Percentiles rank a stretch among this genome's conserved stretches.
These are phyloP conservation scores for Oxyura jamaicensis DNA, from an alignment of 2,113 vertebrate genomes.

Conservation along the genomic window DNA sequence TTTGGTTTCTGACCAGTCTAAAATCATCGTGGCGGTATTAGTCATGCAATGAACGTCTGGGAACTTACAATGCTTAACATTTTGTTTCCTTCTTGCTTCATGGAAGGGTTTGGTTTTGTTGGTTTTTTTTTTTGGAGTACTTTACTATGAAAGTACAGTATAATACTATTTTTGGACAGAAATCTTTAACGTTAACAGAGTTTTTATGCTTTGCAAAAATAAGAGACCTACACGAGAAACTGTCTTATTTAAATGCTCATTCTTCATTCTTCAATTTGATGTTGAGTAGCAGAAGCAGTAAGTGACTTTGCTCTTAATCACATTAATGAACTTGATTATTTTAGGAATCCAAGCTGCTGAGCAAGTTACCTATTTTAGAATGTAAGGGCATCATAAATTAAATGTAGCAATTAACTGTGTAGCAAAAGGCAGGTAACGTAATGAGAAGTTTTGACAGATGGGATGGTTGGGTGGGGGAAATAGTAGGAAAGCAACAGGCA, in stretches of 20 bases:
- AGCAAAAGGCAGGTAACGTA: background rate
- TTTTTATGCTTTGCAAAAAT: background rate
- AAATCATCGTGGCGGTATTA: background rate
- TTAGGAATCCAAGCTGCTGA: conserved; percentile 23
- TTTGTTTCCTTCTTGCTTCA: conserved; percentile 29
- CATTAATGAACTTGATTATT: conserved; percentile 53
- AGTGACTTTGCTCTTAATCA: conserved; percentile 8
- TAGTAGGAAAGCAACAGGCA: background rate
- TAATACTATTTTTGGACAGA: conserved; percentile 30
- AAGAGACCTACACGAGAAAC: background rate
- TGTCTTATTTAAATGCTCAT: background rate
- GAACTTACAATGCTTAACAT: background rate
- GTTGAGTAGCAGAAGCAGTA: background rate
- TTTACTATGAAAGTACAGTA: conserved; percentile 36
- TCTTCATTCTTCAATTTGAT: conserved; percentile 10
- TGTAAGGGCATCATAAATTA: background rate
- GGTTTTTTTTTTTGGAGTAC: background rate
- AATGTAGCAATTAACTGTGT: background rate
- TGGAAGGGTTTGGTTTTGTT: background rate
- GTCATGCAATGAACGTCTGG: conserved; percentile 24
- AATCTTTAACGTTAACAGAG: conserved; percentile 23
- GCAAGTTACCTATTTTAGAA: conserved; percentile 48
- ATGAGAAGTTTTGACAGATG: background rate
- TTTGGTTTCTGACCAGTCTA: background rate
- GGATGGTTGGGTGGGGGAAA: background rate